Percentiles rank a stretch among this genome's conserved stretches.
These are phyloP conservation scores for Bugula neritina DNA, from an alignment of 2,888 invertebrate genomes.

Conservation along the genomic window DNA sequence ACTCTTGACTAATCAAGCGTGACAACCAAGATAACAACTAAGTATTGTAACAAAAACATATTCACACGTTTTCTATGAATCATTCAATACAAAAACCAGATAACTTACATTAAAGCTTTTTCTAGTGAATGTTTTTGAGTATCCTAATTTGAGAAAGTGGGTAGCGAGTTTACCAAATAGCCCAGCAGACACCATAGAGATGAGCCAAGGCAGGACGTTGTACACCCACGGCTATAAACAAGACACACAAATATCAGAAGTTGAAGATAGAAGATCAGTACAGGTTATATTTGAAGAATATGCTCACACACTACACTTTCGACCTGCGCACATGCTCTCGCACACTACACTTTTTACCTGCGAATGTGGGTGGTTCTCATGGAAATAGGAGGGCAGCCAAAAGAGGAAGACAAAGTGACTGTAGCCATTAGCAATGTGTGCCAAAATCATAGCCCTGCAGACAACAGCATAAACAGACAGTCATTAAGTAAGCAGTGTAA, in stretches of 20 bases:
- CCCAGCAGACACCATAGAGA: constrained; percentile 62
- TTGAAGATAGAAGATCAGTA: too few relatives aligned
- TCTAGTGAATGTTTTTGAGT: not conserved
- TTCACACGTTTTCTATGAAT: too few relatives aligned
- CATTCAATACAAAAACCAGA: too few relatives aligned
- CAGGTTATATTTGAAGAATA: too few relatives aligned
- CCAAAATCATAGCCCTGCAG: constrained; percentile 63
- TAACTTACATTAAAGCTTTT: constrained; percentile 16
- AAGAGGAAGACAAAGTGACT: constrained; percentile 67
- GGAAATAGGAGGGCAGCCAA: constrained; percentile 70
- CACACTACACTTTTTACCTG: constrained; percentile 53
- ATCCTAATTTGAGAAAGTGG: constrained; percentile 55
- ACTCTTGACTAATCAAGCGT: too few relatives aligned
- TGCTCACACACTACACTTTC: too few relatives aligned
- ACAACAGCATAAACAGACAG: too few relatives aligned
- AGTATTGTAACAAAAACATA: too few relatives aligned
- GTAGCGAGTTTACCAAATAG: constrained; percentile 63
- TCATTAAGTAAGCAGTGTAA: too few relatives aligned
- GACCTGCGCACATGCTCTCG: too few relatives aligned
- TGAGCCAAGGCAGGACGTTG: constrained; percentile 67
- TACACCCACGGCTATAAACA: constrained; percentile 62
- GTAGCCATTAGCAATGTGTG: constrained; percentile 68
- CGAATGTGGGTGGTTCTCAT: constrained; percentile 65
- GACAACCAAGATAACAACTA: too few relatives aligned
- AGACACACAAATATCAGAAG: too few relatives aligned